Percentiles rank a stretch among this genome's conserved stretches.
phyloP scores from a whole-genome alignment of 2,888 invertebrate species.

The Malachius bipustulatus region DNA sequence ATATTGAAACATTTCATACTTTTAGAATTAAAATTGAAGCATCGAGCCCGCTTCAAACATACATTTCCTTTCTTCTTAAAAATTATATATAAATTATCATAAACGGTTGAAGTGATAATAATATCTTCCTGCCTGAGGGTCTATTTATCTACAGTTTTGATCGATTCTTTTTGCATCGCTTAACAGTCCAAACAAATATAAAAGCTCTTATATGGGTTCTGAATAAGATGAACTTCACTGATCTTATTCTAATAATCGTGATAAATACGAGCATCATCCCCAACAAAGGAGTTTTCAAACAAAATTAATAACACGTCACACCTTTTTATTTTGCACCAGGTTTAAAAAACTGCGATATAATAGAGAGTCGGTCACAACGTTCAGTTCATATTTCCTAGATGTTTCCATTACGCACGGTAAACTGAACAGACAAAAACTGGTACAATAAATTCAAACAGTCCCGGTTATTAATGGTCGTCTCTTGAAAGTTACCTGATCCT shows the following conservation, averaged over 20 bases:
- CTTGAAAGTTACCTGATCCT: slow-evolving; percentile 21
- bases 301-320: slow-evolving; percentile 3
- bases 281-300: slow-evolving; percentile 7
- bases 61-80: no score
- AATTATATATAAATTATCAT: no score
- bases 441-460: not conserved
- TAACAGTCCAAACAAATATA: no score
- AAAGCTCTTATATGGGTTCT: no score
- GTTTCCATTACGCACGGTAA: not conserved
- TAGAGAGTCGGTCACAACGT: not conserved
- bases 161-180: no score
- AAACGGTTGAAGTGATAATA: no score
- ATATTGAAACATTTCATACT: no score
- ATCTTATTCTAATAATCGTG: slow-evolving; percentile 22
- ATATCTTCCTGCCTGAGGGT: no score
- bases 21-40: no score
- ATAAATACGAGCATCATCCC: slow-evolving; percentile 2
- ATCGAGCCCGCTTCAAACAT: no score
- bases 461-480: slow-evolving; percentile 1
- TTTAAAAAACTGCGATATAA: not conserved
- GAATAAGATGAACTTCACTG: no score
- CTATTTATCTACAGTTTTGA: no score
- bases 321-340: not conserved
- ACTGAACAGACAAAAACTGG: slow-evolving; percentile 1
- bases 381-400: not conserved